Conservation (phyloP, 2,113 vertebrate genomes). For the Spermophilus dauricus region DNA sequence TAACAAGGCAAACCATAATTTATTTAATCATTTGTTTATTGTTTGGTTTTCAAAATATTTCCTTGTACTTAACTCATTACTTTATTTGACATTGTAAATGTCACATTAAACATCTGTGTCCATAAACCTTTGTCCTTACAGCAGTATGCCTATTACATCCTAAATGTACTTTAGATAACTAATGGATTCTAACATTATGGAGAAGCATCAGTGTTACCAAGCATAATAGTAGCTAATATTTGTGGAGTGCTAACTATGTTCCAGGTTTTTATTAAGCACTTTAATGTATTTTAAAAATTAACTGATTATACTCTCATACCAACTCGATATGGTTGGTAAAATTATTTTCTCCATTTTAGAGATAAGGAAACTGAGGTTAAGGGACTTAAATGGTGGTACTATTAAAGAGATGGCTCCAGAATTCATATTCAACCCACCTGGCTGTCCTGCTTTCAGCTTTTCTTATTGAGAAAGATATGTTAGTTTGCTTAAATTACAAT, state of each 20-base stretch:
- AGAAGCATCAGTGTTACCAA: not conserved
- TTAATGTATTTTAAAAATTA: not conserved
- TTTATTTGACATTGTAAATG: not conserved
- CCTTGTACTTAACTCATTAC: not conserved
- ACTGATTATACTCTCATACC: not conserved
- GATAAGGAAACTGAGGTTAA: not conserved
- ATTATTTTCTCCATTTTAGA: not conserved
- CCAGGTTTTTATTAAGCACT: not conserved
- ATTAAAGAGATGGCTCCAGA: not conserved
- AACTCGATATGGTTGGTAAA: not conserved
- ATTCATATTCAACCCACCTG: not conserved
- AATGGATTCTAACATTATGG: not conserved
- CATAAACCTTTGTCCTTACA: not conserved
- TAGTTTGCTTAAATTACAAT: not conserved
- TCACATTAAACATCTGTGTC: not conserved
- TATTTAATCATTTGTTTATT: not conserved
- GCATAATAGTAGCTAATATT: not conserved
- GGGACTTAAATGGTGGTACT: not conserved
- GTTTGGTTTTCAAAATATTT: conserved; percentile 8
- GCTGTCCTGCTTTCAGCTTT: not conserved
- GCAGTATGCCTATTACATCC: not conserved
- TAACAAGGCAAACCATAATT: not conserved
- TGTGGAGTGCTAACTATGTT: not conserved
- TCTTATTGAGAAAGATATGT: not conserved
- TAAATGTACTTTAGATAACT: not conserved